phyloP scores from a whole-genome alignment of 2,888 invertebrate species.

The Fissipunctia ypsillon region DNA sequence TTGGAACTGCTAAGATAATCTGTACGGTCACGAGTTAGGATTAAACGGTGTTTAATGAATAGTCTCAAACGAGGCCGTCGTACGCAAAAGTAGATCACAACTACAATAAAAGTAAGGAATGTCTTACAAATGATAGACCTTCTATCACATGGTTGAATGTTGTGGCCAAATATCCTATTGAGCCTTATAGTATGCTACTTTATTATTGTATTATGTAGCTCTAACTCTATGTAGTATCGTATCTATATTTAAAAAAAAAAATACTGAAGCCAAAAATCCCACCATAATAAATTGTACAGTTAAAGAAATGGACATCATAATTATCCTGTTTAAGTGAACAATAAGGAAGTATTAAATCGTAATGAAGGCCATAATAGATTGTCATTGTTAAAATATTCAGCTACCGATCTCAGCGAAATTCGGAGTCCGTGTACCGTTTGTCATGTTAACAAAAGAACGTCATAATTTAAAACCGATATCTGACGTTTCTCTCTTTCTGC shows the following conservation, averaged over 20 bases:
- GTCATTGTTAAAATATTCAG: conserved; percentile 60
- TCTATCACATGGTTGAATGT: conserved; percentile 18
- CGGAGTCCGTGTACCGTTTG: conserved; percentile 45
- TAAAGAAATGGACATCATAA: conserved; percentile 53
- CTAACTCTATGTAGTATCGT: no score
- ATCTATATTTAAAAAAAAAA: conserved; percentile 17
- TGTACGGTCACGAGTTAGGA: conserved; percentile 12
- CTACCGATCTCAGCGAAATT: conserved; percentile 52
- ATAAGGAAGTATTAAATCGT: conserved; percentile 59
- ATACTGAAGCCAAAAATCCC: conserved; percentile 21
- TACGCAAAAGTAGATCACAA: conserved; percentile 33
- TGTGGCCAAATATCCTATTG: conserved; percentile 14
- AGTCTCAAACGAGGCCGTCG: conserved; percentile 29
- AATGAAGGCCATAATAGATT: conserved; percentile 62
- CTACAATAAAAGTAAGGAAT: conserved; percentile 29
- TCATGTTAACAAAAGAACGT: conserved; percentile 48
- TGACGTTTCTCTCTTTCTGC: conserved; percentile 22
- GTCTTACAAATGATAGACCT: conserved; percentile 1
- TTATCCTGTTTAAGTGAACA: conserved; percentile 52
- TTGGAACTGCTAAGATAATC: background rate
- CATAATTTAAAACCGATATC: conserved; percentile 35
- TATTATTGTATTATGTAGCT: conserved; percentile 8
- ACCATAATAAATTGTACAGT: conserved; percentile 34
- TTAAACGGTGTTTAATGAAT: conserved; percentile 29
- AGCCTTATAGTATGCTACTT: background rate